These are phyloP conservation scores for Cosmia trapezina DNA, from an alignment of 2,888 invertebrate species.

Conservation along the genomic window DNA sequence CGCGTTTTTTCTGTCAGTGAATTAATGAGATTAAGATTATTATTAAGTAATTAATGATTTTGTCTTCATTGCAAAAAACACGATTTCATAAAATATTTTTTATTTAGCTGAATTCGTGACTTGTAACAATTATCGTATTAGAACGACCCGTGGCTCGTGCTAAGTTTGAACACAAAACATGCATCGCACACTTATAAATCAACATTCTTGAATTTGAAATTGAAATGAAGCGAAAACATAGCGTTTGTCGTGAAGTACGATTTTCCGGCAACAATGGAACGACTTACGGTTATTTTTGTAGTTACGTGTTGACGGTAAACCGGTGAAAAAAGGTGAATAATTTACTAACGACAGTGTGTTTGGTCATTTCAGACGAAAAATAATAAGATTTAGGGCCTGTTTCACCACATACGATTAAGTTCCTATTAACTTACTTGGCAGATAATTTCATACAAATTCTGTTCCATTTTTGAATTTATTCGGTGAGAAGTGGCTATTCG, in stretches of 20 bases:
- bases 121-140: slow-evolving; percentile 53
- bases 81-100: slow-evolving; percentile 10
- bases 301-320: slow-evolving; percentile 23
- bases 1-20: too few species aligned
- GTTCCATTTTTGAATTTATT: too few species aligned
- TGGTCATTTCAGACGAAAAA: neutral
- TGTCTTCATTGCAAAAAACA: neutral
- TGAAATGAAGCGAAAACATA: slow-evolving; percentile 59
- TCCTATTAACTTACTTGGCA: too few species aligned
- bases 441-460: too few species aligned
- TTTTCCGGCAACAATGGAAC: slow-evolving; percentile 58
- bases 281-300: slow-evolving; percentile 47
- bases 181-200: slow-evolving; percentile 42
- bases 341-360: neutral
- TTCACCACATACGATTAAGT: too few species aligned
- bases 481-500: too few species aligned
- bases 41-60: too few species aligned
- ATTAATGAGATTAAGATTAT: too few species aligned
- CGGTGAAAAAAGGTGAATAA: slow-evolving; percentile 29
- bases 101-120: slow-evolving; percentile 42
- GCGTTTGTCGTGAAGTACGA: slow-evolving; percentile 53
- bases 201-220: slow-evolving; percentile 65
- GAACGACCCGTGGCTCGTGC: slow-evolving; percentile 23
- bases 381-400: neutral
- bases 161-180: slow-evolving; percentile 29